These are phyloP conservation scores for Perca schrenkii DNA, from an alignment of 2,113 vertebrate genomes.

Conservation along the genomic window DNA sequence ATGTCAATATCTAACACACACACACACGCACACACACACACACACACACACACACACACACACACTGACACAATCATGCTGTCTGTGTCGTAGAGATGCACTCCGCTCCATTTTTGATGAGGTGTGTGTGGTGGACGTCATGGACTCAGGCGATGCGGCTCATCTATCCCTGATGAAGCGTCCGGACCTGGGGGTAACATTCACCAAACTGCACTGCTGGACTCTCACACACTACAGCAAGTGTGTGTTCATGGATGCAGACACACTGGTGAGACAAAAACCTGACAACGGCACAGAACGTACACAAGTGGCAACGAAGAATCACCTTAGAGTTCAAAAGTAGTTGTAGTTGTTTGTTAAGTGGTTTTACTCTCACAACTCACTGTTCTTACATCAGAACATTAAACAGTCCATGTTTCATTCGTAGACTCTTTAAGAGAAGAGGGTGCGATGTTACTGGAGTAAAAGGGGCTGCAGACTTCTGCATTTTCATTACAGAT, in stretches of 20 bases:
- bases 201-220: constrained; percentile 99
- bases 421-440: no score
- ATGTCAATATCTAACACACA: neutral
- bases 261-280: constrained; percentile 91
- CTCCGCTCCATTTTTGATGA: constrained; percentile 91
- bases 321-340: neutral
- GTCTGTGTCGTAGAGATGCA: constrained; percentile 82
- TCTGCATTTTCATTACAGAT: neutral
- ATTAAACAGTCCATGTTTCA: neutral
- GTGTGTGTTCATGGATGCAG: constrained; percentile 98
- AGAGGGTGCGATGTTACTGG: no score
- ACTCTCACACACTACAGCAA: constrained; percentile 93
- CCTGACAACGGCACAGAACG: neutral
- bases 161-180: constrained; percentile 94
- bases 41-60: neutral
- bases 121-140: constrained; percentile 89
- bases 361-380: no score
- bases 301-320: neutral
- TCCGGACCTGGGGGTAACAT: constrained; percentile 92
- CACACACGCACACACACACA: neutral
- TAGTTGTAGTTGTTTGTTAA: neutral
- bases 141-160: constrained; percentile 93
- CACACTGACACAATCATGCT: neutral
- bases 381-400: neutral
- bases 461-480: no score